Evolutionary conservation across 2,113 vertebrate genomes (phyloP), one percentile per base, ranked within the genome.

Genomic region (Bettongia penicillata): DNA sequence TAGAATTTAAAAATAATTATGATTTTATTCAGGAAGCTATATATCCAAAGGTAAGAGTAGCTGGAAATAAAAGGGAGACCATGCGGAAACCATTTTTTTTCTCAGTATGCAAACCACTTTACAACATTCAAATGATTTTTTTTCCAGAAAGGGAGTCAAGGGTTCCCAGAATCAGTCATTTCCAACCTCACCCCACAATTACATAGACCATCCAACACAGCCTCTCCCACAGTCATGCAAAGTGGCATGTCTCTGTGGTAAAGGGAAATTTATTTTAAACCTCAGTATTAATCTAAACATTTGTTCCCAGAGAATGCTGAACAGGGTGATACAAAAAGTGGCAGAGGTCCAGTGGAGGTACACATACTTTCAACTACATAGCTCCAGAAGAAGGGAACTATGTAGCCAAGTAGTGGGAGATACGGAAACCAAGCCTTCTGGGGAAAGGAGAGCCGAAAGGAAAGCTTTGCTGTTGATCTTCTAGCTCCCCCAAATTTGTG

Each of bases 91-190:
- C 51, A 91, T 91, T 43, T 77, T 12, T 77, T 53, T 84, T 55
- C 26, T 94, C 61, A 94, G 23, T 53, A 89, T 77, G 94, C n/a
- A 89, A 95, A 93, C 37, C 53, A 95, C 77, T 91, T 94, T 89
- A 92, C 47, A 94, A 93, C 91, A 97, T 3, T 89, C 37, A 95
- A 94, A 93, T 91, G 43, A n/a, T 93, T 98, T 96, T 96, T 77
- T 77, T 77, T 37, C 92, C 92, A 93, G 84, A 94, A 93, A 96
- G 53, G 61, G 14, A 97, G 92, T 51, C 53, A 61, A 90, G 49
- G 11, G 91, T 96, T 96, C 96, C 89, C 43, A 53, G 57, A 94
- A 84, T 57, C 95, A 95, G 91, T 95, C 53, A 91, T 51, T 96
- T 94, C 91, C 55, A 95, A 93, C 89, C 77, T 96, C 25, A 43